Conservation (phyloP, 2,888 invertebrate species). For the Xanthia togata region DNA sequence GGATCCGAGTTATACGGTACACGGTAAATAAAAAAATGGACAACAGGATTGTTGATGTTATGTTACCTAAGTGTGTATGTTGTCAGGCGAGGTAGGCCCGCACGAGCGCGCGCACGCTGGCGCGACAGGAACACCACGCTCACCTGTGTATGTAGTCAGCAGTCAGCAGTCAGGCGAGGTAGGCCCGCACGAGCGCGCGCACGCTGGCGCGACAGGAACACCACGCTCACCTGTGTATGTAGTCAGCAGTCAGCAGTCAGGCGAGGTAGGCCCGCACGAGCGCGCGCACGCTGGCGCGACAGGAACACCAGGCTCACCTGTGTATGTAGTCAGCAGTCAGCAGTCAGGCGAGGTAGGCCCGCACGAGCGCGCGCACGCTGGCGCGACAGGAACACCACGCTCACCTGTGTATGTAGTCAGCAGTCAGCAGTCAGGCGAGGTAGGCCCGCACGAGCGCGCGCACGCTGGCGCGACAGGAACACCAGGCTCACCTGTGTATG, state of each 20-base stretch:
- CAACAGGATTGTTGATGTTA: background rate
- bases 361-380: no score
- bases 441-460: constrained; percentile 64
- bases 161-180: constrained; percentile 79
- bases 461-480: constrained; percentile 91
- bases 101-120: constrained; percentile 95
- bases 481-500: no score
- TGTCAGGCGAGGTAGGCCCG: constrained; percentile 91
- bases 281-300: no score
- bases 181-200: constrained; percentile 95
- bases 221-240: no score
- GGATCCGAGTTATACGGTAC: background rate
- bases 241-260: no score
- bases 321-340: no score
- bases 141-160: constrained; percentile 83
- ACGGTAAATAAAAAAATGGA: background rate
- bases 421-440: no score
- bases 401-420: no score
- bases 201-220: constrained; percentile 91
- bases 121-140: constrained; percentile 96
- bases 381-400: no score
- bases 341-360: no score
- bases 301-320: no score
- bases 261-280: no score
- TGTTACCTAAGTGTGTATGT: background rate